phyloP scores from a whole-genome alignment of 2,797 vertebrate species.

The Acipenser oxyrinchus region DNA sequence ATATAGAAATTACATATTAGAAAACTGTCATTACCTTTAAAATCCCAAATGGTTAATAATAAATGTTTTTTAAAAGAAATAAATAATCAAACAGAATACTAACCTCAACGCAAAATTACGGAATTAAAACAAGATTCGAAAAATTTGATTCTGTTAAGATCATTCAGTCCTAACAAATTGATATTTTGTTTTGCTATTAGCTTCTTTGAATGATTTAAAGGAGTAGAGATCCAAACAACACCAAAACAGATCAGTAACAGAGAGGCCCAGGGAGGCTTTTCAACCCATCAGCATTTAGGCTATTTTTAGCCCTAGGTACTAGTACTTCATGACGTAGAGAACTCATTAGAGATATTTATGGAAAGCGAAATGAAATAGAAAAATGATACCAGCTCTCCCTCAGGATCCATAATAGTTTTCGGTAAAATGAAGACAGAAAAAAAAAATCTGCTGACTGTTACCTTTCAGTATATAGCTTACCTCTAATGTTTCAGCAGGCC shows the following conservation, averaged over 20 bases:
- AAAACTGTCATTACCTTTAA: too few species aligned
- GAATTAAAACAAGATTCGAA: too few species aligned
- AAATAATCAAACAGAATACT: too few species aligned
- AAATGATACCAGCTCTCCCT: constrained; percentile 48
- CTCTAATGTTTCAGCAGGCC: constrained; percentile 64
- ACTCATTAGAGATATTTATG: constrained; percentile 71
- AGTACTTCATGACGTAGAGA: constrained; percentile 58
- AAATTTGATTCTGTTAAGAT: constrained; percentile 16
- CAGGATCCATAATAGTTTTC: constrained; percentile 61
- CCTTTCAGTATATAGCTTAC: constrained; percentile 47
- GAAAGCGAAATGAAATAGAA: constrained; percentile 62
- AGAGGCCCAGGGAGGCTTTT: constrained; percentile 10
- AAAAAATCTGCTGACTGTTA: constrained; percentile 57
- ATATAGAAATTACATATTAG: too few species aligned
- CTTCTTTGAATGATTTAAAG: constrained; percentile 21
- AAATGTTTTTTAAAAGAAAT: too few species aligned
- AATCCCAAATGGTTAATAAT: too few species aligned
- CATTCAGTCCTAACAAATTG: constrained; percentile 20
- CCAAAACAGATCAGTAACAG: constrained; percentile 37
- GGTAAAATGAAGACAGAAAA: constrained; percentile 46
- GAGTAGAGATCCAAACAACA: constrained; percentile 38
- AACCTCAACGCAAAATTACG: too few species aligned
- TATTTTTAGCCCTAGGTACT: constrained; percentile 67
- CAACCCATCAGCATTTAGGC: constrained; percentile 33
- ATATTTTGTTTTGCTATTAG: constrained; percentile 1